Conservation (phyloP, 2,113 vertebrate genomes). For the Capra hircus region DNA sequence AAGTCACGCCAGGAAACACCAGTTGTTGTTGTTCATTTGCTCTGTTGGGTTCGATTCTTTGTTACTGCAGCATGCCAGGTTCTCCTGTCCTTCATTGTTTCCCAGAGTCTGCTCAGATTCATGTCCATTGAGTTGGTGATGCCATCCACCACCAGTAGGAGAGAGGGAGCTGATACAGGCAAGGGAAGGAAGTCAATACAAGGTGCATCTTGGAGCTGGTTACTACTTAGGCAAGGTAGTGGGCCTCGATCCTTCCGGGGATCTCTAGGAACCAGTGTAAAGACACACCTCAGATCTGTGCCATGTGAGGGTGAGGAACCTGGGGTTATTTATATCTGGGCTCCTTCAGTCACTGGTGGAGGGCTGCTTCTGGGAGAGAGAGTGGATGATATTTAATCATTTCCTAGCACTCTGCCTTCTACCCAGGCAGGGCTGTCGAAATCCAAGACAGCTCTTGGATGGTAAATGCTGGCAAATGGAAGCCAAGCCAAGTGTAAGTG, state of each 20-base stretch:
- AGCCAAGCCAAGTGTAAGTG: neutral
- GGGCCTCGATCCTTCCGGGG: neutral
- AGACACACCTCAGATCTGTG: neutral
- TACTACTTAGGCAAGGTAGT: neutral
- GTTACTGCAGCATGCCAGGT: neutral
- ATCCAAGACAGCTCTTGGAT: neutral
- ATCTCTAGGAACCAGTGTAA: neutral
- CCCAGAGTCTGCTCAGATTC: neutral
- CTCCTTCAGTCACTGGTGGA: neutral
- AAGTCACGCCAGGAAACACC: neutral
- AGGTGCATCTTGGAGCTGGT: neutral
- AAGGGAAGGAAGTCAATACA: neutral
- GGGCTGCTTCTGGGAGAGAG: neutral
- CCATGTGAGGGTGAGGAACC: neutral
- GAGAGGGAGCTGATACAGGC: neutral
- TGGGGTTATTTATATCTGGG: too few species aligned
- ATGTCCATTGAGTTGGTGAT: neutral
- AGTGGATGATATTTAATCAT: neutral
- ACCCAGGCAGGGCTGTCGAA: neutral
- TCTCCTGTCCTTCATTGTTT: neutral
- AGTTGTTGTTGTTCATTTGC: neutral
- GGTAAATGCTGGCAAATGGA: neutral
- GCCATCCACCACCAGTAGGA: neutral
- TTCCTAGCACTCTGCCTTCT: neutral
- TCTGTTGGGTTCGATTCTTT: fast-evolving